These are phyloP conservation scores for Xestia rhomboidea DNA, from an alignment of 2,888 invertebrate species.

Conservation along the genomic window DNA sequence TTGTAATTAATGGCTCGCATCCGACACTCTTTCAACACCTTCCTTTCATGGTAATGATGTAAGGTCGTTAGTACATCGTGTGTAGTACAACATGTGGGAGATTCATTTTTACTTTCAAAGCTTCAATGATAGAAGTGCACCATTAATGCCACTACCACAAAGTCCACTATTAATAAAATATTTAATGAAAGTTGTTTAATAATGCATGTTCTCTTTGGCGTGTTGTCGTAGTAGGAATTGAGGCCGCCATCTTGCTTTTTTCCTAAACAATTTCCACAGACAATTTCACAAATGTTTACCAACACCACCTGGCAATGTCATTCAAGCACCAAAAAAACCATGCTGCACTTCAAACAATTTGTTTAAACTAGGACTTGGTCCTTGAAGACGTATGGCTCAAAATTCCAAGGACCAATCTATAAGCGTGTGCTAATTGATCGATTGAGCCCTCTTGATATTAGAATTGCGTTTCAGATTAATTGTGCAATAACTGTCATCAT, in stretches of 20 bases:
- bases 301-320: neutral
- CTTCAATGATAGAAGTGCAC: neutral
- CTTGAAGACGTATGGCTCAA: neutral
- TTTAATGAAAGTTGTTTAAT: neutral
- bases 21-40: constrained; percentile 54
- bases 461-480: constrained; percentile 36
- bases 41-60: constrained; percentile 47
- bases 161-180: neutral
- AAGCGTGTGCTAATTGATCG: constrained; percentile 17
- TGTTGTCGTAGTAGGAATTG: neutral
- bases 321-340: neutral
- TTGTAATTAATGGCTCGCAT: constrained; percentile 49
- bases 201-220: neutral
- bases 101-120: constrained; percentile 16
- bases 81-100: neutral
- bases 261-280: neutral
- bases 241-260: neutral
- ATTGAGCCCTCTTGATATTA: constrained; percentile 14
- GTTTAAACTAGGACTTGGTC: neutral
- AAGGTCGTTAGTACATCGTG: constrained; percentile 33
- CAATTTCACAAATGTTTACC: neutral
- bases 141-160: too few relatives aligned
- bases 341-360: neutral
- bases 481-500: constrained; percentile 27
- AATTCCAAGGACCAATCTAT: neutral